Conservation (phyloP, 2,888 invertebrate species). For the Calameuta pallipes region DNA sequence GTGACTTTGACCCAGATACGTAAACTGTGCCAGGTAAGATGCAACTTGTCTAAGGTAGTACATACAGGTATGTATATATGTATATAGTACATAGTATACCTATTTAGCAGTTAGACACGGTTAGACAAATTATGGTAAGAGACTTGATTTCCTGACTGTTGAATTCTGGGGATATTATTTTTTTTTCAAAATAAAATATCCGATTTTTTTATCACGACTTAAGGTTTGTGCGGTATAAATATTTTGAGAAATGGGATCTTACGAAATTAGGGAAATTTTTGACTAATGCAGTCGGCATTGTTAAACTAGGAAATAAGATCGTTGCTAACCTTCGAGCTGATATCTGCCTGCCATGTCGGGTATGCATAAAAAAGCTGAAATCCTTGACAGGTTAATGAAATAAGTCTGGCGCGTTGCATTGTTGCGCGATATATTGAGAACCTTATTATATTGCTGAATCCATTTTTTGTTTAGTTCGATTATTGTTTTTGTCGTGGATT, state of each 20-base stretch:
- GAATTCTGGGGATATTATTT: background rate
- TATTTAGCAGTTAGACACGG: background rate
- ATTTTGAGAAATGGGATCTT: background rate
- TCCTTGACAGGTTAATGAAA: background rate
- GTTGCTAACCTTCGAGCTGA: background rate
- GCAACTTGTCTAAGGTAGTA: conserved; percentile 39
- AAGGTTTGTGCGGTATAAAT: background rate
- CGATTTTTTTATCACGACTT: background rate
- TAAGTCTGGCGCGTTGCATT: background rate
- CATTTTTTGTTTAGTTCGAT: too few relatives aligned
- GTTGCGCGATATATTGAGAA: background rate
- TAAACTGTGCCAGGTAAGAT: conserved; percentile 52
- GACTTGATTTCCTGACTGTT: background rate
- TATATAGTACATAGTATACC: background rate
- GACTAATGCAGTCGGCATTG: background rate
- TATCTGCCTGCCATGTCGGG: background rate
- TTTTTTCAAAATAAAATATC: background rate
- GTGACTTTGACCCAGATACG: conserved; percentile 64
- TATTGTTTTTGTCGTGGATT: background rate
- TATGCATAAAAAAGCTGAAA: background rate
- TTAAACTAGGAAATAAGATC: background rate
- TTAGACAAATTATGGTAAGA: background rate
- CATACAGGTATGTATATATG: conserved; percentile 14
- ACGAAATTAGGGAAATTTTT: background rate
- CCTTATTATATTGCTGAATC: background rate